Percentiles rank a stretch among this genome's conserved stretches.
Conservation (phyloP, 2,888 invertebrate species). For the Lingula anatina region DNA sequence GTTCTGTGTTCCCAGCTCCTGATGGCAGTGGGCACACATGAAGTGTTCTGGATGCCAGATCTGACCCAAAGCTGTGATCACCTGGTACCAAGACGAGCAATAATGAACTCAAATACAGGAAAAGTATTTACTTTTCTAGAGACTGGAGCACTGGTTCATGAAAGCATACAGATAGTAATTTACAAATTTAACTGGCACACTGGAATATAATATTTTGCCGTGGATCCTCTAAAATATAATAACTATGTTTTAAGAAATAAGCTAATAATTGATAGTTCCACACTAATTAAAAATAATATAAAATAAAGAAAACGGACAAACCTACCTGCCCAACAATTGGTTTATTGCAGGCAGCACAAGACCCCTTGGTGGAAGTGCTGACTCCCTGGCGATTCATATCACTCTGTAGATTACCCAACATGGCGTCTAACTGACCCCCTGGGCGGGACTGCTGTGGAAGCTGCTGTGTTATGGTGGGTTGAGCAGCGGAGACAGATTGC, state of each 20-base stretch:
- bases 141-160: too few species aligned
- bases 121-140: too few species aligned
- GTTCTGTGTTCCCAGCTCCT: slow-evolving; percentile 93
- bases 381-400: slow-evolving; percentile 99
- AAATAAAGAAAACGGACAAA: too few species aligned
- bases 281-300: too few species aligned
- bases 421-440: slow-evolving; percentile 67
- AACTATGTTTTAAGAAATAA: too few species aligned
- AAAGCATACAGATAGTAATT: too few species aligned
- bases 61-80: slow-evolving; percentile 93
- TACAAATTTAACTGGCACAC: too few species aligned
- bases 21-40: slow-evolving; percentile 91
- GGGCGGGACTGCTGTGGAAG: background rate
- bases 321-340: slow-evolving; percentile 92
- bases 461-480: slow-evolving; percentile 4
- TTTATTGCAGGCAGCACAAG: slow-evolving; percentile 98
- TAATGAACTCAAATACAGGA: too few species aligned
- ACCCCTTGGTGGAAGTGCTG: slow-evolving; percentile 97
- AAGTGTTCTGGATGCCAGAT: slow-evolving; percentile 99
- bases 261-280: too few species aligned
- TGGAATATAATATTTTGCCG: too few species aligned
- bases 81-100: too few species aligned
- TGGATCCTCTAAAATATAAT: too few species aligned
- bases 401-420: slow-evolving; percentile 84
- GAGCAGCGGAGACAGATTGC: background rate